These are phyloP conservation scores for Pocota personata DNA, from an alignment of 2,888 invertebrate species.

Conservation along the genomic window DNA sequence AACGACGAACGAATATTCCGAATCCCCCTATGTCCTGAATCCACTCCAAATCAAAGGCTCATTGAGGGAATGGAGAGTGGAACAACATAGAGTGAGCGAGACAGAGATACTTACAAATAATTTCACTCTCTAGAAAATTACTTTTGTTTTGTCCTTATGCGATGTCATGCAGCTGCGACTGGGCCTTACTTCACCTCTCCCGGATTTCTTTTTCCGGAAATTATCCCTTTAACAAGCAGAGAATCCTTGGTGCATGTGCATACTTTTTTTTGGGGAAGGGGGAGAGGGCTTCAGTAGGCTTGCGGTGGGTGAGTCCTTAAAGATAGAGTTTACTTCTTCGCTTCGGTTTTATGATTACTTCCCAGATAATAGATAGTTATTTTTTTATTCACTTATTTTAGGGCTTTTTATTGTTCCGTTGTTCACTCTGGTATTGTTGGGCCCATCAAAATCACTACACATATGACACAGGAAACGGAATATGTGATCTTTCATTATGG, in stretches of 20 bases:
- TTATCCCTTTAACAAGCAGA: slow-evolving; percentile 41
- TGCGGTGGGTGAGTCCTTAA: not conserved
- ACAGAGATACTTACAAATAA: slow-evolving; percentile 46
- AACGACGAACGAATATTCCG: slow-evolving; percentile 31
- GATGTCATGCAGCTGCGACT: slow-evolving; percentile 15
- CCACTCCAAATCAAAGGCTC: slow-evolving; percentile 62
- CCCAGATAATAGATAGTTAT: not conserved
- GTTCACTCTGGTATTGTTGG: slow-evolving; percentile 15
- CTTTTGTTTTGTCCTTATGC: slow-evolving; percentile 7
- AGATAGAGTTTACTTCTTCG: not conserved
- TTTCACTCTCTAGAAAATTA: slow-evolving; percentile 46
- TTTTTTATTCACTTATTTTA: slow-evolving; percentile 17
- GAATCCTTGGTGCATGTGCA: slow-evolving; percentile 30
- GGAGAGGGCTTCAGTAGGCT: not conserved
- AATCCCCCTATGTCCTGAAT: slow-evolving; percentile 59
- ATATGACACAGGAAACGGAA: slow-evolving; percentile 56
- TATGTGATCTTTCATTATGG: slow-evolving; percentile 62
- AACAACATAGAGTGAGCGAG: slow-evolving; percentile 4
- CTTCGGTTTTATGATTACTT: not conserved
- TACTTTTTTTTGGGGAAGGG: not conserved
- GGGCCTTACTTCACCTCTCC: slow-evolving; percentile 47
- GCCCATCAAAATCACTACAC: slow-evolving; percentile 32
- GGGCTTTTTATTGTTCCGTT: slow-evolving; percentile 8
- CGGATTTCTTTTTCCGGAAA: slow-evolving; percentile 69
- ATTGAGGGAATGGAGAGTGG: slow-evolving; percentile 25